Percentiles rank a stretch among this genome's conserved stretches.
These are phyloP conservation scores for Leptinotarsa defecta DNA, from an alignment of 1,140 invertebrate genomes.

Conservation along the genomic window DNA sequence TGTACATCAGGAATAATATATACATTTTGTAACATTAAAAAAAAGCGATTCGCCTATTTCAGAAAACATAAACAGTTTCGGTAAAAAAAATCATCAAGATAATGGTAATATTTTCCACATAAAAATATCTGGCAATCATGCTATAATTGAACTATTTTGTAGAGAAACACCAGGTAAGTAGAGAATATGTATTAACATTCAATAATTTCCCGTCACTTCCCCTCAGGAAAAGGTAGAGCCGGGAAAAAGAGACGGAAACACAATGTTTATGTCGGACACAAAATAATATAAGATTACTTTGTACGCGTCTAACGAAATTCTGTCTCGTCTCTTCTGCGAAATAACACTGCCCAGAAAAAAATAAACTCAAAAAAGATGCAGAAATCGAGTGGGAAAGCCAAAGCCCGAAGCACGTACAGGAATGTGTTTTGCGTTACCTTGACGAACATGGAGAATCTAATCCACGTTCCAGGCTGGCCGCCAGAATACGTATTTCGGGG, in stretches of 20 bases:
- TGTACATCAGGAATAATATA: no score
- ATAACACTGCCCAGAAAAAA: background rate
- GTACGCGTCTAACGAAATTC: background rate
- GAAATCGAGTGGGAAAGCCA: background rate
- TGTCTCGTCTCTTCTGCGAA: background rate
- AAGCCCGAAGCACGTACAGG: slow-evolving; percentile 23
- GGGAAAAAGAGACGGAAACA: background rate
- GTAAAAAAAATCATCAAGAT: no score
- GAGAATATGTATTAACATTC: background rate
- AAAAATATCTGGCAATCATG: no score
- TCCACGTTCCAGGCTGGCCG: slow-evolving; percentile 76
- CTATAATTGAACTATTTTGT: no score
- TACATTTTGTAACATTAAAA: no score
- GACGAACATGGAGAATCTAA: slow-evolving; percentile 60
- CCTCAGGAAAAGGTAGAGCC: background rate
- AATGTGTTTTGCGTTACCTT: slow-evolving; percentile 43
- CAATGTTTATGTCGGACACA: no score
- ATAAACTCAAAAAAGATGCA: background rate
- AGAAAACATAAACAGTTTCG: no score
- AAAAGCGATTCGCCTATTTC: no score
- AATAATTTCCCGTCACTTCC: background rate
- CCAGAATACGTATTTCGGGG: slow-evolving; percentile 76
- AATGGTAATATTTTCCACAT: no score
- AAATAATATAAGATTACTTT: no score
- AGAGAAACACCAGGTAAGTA: no score